Base-by-base conservation (phyloP, 2,888 invertebrate genomes). In the Abrostola triplasia region DNA sequence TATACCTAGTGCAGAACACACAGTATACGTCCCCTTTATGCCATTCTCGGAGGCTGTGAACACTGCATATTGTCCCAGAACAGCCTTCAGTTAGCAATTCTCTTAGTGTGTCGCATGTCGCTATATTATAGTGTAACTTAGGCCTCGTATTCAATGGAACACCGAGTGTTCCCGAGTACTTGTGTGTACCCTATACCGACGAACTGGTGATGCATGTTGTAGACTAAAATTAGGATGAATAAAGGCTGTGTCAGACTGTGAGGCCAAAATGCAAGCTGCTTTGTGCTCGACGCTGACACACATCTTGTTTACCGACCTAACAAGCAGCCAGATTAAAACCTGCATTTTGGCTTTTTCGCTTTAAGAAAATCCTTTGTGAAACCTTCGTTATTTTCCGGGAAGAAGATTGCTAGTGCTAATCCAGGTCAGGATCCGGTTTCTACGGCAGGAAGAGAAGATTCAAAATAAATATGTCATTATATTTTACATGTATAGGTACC, bases 1-100 rank as follows among this genome's bases (percentile, higher is more conserved):
- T n/a, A 44, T 9, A 47, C 44, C 9, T 47, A 24, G 9, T 47
- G 44, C 24, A 47, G 5, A 56, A 37, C 44, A 11, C 11, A 44
- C 6, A 13, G 11, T 41, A 56, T 24, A 48, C 44, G 44, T 47
- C 24, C 62, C 38, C 51, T 63, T 36, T 48, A 40, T 62, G 48
- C 37, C 8, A 44, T 42, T 56, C 53, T 64, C 24, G 35, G 6
- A 51, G 60, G 10, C 36, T 49, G 47, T 68, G 68, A 56, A 53
- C 36, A 41, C 24, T 12, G 10, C 37, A 42, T 54, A 58, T 73
- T 68, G 69, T 71, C 12, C 44, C 59, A n/a, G 7, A 6, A 7
- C 35, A 48, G 57, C 59, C 57, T 59, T 47, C 50, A 48, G 44
- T 42, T 50, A 42, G 40, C 37, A 54, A 60, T 68, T 64, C 49